Evolutionary conservation across 2,888 invertebrate species (phyloP).

Genomic region (Eretmocerus hayati): DNA sequence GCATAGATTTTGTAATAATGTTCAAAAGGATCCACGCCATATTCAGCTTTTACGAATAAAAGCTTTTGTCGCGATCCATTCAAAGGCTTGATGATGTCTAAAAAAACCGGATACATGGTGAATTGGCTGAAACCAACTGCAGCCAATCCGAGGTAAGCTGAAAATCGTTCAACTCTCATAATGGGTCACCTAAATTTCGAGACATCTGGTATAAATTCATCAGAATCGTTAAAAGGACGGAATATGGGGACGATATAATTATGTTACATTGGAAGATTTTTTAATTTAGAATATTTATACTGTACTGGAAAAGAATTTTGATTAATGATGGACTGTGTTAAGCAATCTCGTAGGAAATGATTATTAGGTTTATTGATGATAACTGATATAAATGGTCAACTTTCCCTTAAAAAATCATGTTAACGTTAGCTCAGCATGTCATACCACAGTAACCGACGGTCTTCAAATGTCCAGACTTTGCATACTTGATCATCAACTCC

Average conservation of each 20-base stretch:
- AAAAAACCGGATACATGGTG: background rate
- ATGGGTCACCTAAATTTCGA: background rate
- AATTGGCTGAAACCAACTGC: background rate
- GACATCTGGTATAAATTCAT: background rate
- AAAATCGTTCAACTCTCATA: background rate
- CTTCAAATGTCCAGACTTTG: background rate
- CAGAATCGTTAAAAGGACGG: no score
- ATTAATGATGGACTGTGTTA: no score
- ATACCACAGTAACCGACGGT: background rate
- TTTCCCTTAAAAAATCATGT: no score
- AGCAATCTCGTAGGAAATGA: no score
- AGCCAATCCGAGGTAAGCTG: background rate
- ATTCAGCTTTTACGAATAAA: background rate
- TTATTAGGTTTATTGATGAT: no score
- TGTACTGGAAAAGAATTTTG: no score
- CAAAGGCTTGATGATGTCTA: background rate
- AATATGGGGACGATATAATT: no score
- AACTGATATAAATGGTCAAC: no score
- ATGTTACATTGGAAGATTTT: no score
- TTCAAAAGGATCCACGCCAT: background rate
- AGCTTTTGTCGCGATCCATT: conserved; percentile 1
- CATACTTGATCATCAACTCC: background rate
- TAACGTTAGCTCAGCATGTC: no score
- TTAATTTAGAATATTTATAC: no score
- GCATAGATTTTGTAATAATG: conserved; percentile 1